Base-by-base conservation (phyloP, 2,888 invertebrate species). In the Harpalus rufipes region DNA sequence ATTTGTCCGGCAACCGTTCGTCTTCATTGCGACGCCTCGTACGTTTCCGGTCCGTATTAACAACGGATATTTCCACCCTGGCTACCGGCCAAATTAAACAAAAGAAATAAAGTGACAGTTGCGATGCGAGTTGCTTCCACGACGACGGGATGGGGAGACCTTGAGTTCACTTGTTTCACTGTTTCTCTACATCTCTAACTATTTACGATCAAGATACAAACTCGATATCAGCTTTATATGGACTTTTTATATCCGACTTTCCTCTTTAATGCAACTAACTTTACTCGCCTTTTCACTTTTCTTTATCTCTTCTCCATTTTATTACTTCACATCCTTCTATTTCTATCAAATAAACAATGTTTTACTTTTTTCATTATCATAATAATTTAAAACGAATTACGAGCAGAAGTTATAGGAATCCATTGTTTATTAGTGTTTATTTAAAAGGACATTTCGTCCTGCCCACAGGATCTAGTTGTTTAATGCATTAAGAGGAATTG, bases 11-110 rank as follows among this genome's bases (percentile, higher is more conserved):
- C 78, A 80, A 59, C 61, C 80, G 80, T 80, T 61, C 80, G 80
- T 80, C 80, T 80, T 80, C 80, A 80, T 80, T 80, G 80, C 80
- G 80, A 80, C 80, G 80, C 80, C 80, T 80, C 59, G 80, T 59
- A 41, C 61, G 80, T 59, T 80, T 80, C 80, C 80, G 59, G 25
- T 80, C 59, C 61, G 80, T 80, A 80, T 80, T 80, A 80, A 80
- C 80, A 61, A 18, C 80, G 80, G 80, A 80, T 80, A 80, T 80
- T 80, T 80, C 80, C 41, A 61, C 80, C 41, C 80, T 80, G 78
- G 78, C 78, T 78, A 7, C 58, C 14, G 58, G 78, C 78, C 78
- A 78, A 78, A 78, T 78, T 78, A 78, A 78, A 78, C 78, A 78
- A 78, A 78, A 78, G 78, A 78, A 78, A 58, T 74, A 78, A 78